Base-by-base conservation (phyloP, 37 sponge, comb jelly and placozoan genomes). In the Diacarnus erythraeanus region DNA sequence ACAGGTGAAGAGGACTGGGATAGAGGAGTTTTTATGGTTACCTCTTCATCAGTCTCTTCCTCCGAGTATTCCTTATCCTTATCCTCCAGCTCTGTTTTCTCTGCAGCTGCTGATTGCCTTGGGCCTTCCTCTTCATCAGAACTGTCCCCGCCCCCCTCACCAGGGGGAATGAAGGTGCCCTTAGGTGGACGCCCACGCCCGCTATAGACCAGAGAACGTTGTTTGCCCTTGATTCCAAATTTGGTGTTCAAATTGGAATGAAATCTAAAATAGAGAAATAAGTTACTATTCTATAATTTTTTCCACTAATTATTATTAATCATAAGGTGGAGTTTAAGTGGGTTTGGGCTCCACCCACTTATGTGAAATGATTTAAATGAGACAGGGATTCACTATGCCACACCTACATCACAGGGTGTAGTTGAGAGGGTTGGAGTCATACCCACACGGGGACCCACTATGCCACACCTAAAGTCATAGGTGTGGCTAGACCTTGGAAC, bases 151-250 rank as follows among this genome's bases (percentile, higher is more conserved):
- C 77, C 64, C 9, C 43, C 66, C 33, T 77, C 44, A 27, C 44
- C 81, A 36, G 35, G 38, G 26, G 56, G 56, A 54, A 63, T 69
- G 39, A 71, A 3, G 2, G 76, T 68, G 18, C 78, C 75, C 78
- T 92, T 92, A 23, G 93, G 93, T 17, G 93, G 93, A 60, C 93
- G 44, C 18, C 93, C 93, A 41, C 93, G 73, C 71, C 92, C 92
- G 58, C 83, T 82, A 42, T 91, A 91, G 8, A 83, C 69, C 22
- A 83, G 51, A 18, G 80, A 75, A 35, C 83, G 83, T 42, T 63
- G 57, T 60, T 77, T 77, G 42, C 30, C 36, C n/a, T 64, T 35
- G 2, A 72, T 65, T 12, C 74, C 88, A 78, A 43, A 86, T 57
- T 54, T 64, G 39, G 25, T 56, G 42, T 64, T 82, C 40, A 88